Base-by-base conservation (phyloP, 2,113 vertebrate genomes). In the Amphilophus citrinellus region DNA sequence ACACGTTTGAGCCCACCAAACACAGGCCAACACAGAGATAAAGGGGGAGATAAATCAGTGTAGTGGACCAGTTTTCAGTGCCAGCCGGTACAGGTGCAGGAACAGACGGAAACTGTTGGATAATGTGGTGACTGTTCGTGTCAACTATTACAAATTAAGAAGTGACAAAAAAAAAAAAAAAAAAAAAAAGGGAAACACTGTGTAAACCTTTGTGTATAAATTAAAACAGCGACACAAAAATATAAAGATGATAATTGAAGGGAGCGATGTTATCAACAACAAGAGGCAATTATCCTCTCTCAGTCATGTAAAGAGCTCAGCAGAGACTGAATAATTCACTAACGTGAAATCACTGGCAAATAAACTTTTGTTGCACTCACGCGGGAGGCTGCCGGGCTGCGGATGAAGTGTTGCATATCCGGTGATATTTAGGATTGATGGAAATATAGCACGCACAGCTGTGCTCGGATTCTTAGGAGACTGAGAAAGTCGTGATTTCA, bases 31-130 rank as follows among this genome's bases (percentile, higher is more conserved):
- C 58, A 58, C 71, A 35, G 73, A 80, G 32, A 90, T 76, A 85
- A 77, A 79, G 61, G 30, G 10, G 76, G 13, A 53, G 77, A 57
- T 87, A 92, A 86, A 87, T 91, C 88, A 90, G 60, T 11, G 57
- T 20, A 42, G 50, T 17, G 39, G 73, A 32, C 68, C 50, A 44
- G 39, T 5, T 65, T 61, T 80, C 53, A 35, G 79, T 8, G 79
- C 11, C 79, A 50, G 59, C 84, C 63, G 47, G 62, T 11, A 57
- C 42, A 24, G 8, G 10, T 44, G 20, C 22, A 61, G 20, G 58
- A 53, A 24, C 37, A 3, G 10, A 17, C 20, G 11, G 53, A 44
- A 56, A 7, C 6, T 22, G 3, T 0, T 14, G 62, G 15, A 63
- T 63, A 53, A 47, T 13, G 7, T 15, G 24, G 5, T 5, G 5